These are phyloP conservation scores for Drosophila austrosaltans DNA, from an alignment of 2,888 invertebrate species.

Conservation along the genomic window DNA sequence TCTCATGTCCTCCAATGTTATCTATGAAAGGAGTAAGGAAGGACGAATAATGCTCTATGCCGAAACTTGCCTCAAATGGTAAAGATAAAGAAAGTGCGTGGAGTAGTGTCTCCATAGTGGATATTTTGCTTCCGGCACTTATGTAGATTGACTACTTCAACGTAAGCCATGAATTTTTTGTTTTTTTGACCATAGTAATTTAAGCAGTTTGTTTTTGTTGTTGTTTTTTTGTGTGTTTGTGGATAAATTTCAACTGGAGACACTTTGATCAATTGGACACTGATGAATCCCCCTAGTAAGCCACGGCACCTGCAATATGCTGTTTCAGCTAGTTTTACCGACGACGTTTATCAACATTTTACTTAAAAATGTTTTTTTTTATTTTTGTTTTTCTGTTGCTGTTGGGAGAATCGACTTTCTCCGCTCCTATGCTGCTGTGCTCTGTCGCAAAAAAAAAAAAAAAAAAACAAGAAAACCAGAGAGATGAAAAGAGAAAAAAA, in stretches of 20 bases:
- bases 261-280: slow-evolving; percentile 5
- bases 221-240: neutral
- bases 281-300: neutral
- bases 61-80: neutral
- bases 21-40: no score
- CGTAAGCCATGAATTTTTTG: neutral
- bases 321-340: slow-evolving; percentile 5
- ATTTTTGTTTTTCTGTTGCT: neutral
- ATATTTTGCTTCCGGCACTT: slow-evolving; percentile 6
- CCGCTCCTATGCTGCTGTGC: slow-evolving; percentile 4
- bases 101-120: neutral
- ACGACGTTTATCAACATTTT: slow-evolving; percentile 13
- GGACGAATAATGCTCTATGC: no score
- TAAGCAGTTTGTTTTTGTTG: neutral
- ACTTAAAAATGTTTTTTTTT: neutral
- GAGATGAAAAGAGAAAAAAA: slow-evolving; percentile 4
- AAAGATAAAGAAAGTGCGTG: neutral
- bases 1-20: no score
- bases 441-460: no score
- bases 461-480: neutral
- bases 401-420: slow-evolving; percentile 3
- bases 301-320: neutral
- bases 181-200: neutral
- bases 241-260: neutral
- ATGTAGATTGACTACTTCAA: slow-evolving; percentile 7